phyloP scores from a whole-genome alignment of 1,140 invertebrate genomes.

The Ditylenchus dipsaci region DNA sequence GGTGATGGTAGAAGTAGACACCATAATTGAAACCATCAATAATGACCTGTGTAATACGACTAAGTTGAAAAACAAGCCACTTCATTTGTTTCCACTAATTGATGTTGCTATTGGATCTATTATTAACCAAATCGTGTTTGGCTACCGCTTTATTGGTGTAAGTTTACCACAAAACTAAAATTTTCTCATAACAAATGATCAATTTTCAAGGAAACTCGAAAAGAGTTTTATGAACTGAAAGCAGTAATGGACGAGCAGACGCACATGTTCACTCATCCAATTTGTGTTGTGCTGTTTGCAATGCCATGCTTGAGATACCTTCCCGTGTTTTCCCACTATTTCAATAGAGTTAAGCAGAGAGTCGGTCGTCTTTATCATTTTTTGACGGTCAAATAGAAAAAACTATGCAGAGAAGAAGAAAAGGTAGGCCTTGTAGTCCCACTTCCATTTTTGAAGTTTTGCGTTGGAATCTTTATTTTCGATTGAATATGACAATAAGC shows the following conservation, averaged over 20 bases:
- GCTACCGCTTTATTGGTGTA: conserved; percentile 23
- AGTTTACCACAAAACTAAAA: not conserved
- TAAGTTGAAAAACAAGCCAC: no score
- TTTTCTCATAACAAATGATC: not conserved
- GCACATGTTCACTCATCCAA: not conserved
- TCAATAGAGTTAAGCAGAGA: not conserved
- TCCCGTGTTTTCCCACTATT: not conserved
- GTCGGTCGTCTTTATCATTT: not conserved
- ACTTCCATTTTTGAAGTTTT: no score
- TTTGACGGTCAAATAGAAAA: not conserved
- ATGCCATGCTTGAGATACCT: not conserved
- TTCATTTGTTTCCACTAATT: conserved; percentile 17
- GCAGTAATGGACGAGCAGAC: not conserved
- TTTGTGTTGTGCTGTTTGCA: not conserved
- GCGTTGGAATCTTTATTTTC: no score
- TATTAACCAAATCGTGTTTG: conserved; percentile 31
- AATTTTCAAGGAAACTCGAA: not conserved
- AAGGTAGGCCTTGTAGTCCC: no score
- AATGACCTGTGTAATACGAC: no score
- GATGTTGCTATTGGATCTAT: conserved; percentile 34
- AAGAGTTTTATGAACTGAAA: not conserved
- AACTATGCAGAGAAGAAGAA: not conserved
- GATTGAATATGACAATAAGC: not conserved
- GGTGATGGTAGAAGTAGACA: no score
- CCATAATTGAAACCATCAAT: no score